These are phyloP conservation scores for Stigmatopora nigra DNA, from an alignment of 2,113 vertebrate species.

Conservation along the genomic window DNA sequence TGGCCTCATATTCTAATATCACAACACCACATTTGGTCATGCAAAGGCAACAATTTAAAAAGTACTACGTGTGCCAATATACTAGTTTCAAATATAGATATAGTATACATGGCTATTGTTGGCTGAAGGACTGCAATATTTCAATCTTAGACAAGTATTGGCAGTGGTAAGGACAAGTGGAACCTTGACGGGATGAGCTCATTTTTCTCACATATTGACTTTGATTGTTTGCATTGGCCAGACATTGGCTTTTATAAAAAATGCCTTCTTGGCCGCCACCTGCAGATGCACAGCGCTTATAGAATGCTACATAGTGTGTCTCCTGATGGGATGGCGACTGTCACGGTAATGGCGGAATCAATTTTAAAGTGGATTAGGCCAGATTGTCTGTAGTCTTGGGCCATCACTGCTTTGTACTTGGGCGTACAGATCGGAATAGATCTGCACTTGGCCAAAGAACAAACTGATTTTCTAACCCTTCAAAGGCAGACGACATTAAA, in stretches of 20 bases:
- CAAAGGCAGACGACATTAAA: too few relatives aligned
- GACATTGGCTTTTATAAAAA: neutral
- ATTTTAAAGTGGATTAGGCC: neutral
- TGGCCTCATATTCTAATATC: constrained; percentile 40
- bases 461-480: too few relatives aligned
- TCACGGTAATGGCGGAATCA: neutral
- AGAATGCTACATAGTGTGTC: neutral
- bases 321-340: neutral
- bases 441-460: too few relatives aligned
- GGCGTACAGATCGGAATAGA: too few relatives aligned
- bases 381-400: neutral
- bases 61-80: constrained; percentile 13
- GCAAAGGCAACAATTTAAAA: constrained; percentile 24
- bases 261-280: neutral
- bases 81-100: neutral
- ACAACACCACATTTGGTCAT: constrained; percentile 37
- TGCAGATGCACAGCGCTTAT: neutral
- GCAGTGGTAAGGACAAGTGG: neutral
- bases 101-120: neutral
- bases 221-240: neutral
- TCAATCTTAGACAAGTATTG: neutral
- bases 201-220: neutral
- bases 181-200: constrained; percentile 1
- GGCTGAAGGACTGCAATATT: neutral
- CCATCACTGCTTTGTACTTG: too few relatives aligned